Evolutionary conservation across 2,113 vertebrate species (phyloP).

Genomic region (Fregata magnificens): DNA sequence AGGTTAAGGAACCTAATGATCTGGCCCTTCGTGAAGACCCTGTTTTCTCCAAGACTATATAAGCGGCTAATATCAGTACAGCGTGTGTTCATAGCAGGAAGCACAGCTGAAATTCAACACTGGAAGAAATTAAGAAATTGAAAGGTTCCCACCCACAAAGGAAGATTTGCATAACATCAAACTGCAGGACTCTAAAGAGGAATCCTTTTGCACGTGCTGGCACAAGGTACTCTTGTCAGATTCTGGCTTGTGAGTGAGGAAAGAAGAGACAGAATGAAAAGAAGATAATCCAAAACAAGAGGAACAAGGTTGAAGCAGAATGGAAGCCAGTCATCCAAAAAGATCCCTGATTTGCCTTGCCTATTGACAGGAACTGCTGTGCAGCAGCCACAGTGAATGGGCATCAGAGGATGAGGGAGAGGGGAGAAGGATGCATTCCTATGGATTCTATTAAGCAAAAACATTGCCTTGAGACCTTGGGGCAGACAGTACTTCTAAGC

Average conservation of each 20-base stretch:
- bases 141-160: not conserved
- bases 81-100: not conserved
- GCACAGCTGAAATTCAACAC: not conserved
- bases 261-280: not conserved
- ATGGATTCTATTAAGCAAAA: not conserved
- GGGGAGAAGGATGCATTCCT: not conserved
- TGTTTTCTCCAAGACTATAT: not conserved
- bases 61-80: not conserved
- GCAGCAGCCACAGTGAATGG: not conserved
- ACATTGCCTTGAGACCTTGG: not conserved
- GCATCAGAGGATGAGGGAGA: not conserved
- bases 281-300: not conserved
- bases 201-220: not conserved
- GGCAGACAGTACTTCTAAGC: not conserved
- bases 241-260: not conserved
- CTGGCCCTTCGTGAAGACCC: not conserved
- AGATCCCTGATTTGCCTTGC: not conserved
- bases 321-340: not conserved
- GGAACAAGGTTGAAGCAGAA: not conserved
- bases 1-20: not conserved
- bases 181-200: not conserved
- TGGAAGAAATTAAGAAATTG: not conserved
- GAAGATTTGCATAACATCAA: not conserved
- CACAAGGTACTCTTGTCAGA: not conserved
- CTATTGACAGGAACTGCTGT: not conserved